A percentile compares a stretch with the other conserved stretches of the same genome.
Evolutionary conservation across 2,797 vertebrate genomes (phyloP).

Genomic region (Pangasius mekongensis): DNA sequence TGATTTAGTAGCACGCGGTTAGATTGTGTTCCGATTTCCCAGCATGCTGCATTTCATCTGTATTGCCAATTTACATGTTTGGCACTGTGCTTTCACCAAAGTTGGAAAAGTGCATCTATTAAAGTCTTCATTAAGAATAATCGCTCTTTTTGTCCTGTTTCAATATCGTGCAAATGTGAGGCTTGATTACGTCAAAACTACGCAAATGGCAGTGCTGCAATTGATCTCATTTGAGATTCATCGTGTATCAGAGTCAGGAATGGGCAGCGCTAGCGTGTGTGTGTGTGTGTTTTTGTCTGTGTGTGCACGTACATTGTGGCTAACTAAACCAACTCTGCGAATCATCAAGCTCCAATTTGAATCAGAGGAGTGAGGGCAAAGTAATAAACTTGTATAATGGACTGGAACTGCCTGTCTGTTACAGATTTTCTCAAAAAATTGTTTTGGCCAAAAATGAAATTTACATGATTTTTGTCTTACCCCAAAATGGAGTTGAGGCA

Average conservation of each 20-base stretch:
- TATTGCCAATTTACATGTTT: background rate
- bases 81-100: slow-evolving; percentile 13
- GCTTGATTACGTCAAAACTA: background rate
- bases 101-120: slow-evolving; percentile 32
- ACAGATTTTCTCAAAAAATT: slow-evolving; percentile 4
- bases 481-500: background rate
- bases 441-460: slow-evolving; percentile 2
- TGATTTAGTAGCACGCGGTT: slow-evolving; percentile 4
- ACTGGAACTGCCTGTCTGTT: slow-evolving; percentile 23
- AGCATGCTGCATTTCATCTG: slow-evolving; percentile 8
- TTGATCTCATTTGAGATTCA: background rate
- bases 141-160: slow-evolving; percentile 1
- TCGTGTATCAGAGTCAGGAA: background rate
- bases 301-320: background rate
- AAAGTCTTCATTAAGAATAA: slow-evolving; percentile 27
- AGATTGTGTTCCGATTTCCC: background rate
- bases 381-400: background rate
- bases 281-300: background rate
- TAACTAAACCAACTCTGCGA: slow-evolving; percentile 2
- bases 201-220: background rate
- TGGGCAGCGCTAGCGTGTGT: too few species aligned
- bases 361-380: background rate
- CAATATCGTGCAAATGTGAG: background rate
- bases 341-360: slow-evolving; percentile 10
- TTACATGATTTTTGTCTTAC: background rate